phyloP scores from a whole-genome alignment of 2,888 invertebrate species.

The Rapana venosa region DNA sequence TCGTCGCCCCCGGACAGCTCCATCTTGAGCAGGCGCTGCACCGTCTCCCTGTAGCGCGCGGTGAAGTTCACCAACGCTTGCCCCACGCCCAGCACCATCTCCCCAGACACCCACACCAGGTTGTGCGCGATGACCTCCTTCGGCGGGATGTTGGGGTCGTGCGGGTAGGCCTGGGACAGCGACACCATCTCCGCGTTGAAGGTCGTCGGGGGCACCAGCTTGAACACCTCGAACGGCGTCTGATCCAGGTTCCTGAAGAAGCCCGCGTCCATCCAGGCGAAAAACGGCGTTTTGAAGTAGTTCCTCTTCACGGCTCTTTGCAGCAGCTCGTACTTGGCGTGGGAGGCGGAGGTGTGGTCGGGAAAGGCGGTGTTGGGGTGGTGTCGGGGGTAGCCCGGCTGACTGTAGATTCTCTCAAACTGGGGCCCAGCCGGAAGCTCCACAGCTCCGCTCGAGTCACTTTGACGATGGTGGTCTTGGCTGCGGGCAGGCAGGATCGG shows the following conservation, averaged over 20 bases:
- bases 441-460: slow-evolving; percentile 50
- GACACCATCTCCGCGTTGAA: slow-evolving; percentile 54
- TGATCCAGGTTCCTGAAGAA: slow-evolving; percentile 52
- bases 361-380: slow-evolving; percentile 55
- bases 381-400: slow-evolving; percentile 53
- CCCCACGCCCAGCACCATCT: slow-evolving; percentile 50
- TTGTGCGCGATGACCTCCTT: slow-evolving; percentile 48
- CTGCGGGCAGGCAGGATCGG: slow-evolving; percentile 51
- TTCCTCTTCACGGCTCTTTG: slow-evolving; percentile 43
- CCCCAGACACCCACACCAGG: slow-evolving; percentile 55
- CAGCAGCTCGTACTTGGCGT: slow-evolving; percentile 57
- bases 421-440: slow-evolving; percentile 50
- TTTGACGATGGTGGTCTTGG: slow-evolving; percentile 52
- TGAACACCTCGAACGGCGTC: slow-evolving; percentile 48
- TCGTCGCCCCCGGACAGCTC: slow-evolving; percentile 52
- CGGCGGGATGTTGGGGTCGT: slow-evolving; percentile 47
- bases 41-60: slow-evolving; percentile 49
- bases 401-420: slow-evolving; percentile 48
- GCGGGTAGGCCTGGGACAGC: slow-evolving; percentile 53
- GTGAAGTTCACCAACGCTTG: slow-evolving; percentile 51
- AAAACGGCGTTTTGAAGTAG: slow-evolving; percentile 51
- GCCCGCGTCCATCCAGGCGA: slow-evolving; percentile 57
- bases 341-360: slow-evolving; percentile 54
- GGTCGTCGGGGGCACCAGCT: slow-evolving; percentile 52
- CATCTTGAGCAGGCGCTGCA: slow-evolving; percentile 47